Conservation (phyloP, 92 coral and sea anemone species). For the Porites evermanni region DNA sequence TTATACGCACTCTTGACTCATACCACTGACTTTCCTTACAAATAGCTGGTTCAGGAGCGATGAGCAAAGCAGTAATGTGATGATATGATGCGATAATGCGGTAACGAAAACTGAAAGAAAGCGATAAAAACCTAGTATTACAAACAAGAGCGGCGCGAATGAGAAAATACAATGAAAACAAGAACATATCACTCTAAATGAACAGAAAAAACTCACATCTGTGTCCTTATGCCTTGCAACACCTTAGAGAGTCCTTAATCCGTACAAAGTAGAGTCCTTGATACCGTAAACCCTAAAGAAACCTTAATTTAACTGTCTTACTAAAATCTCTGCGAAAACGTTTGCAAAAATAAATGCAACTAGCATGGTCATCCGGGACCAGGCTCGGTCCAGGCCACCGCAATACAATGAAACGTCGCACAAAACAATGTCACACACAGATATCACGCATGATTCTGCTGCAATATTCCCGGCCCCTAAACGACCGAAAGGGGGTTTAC, state of each 20-base stretch:
- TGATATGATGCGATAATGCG: neutral
- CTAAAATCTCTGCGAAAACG: neutral
- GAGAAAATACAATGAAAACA: neutral
- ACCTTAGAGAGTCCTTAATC: too few species aligned
- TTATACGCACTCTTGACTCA: too few species aligned
- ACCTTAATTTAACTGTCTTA: neutral
- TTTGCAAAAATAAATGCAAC: too few species aligned
- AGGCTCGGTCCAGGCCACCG: too few species aligned
- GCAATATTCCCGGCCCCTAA: constrained; percentile 31
- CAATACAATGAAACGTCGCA: too few species aligned
- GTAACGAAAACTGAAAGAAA: too few species aligned
- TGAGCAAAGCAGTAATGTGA: neutral
- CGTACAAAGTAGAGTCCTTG: too few species aligned
- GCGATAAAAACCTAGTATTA: neutral
- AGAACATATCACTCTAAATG: constrained; percentile 4
- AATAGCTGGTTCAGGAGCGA: neutral
- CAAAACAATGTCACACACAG: neutral
- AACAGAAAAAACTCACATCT: neutral
- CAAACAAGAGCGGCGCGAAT: neutral
- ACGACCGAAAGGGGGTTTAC: neutral
- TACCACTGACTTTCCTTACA: constrained; percentile 44
- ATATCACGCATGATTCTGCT: constrained; percentile 1
- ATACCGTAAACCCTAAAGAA: too few species aligned
- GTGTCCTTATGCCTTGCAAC: neutral
- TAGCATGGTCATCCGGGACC: too few species aligned